Evolutionary conservation across 2,797 vertebrate species (phyloP).

Genomic region (Syndactyla subalaris): DNA sequence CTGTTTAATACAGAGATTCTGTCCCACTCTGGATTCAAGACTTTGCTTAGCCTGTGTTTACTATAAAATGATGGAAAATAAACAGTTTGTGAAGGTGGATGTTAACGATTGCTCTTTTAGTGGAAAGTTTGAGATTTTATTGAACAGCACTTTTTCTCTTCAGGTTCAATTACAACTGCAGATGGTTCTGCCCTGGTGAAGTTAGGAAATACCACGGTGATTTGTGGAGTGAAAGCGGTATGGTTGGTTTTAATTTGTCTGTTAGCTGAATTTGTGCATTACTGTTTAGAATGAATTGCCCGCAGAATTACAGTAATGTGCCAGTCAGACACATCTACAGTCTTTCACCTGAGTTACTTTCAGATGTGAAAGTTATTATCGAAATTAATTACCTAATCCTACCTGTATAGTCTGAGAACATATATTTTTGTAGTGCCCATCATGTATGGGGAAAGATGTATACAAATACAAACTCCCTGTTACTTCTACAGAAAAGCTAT

Average conservation of each 20-base stretch:
- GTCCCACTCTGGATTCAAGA: neutral
- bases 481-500: neutral
- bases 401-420: neutral
- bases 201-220: slow-evolving; percentile 92
- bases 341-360: neutral
- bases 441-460: neutral
- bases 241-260: neutral
- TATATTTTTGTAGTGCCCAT: neutral
- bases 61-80: neutral
- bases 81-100: neutral
- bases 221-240: slow-evolving; percentile 95
- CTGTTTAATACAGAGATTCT: neutral
- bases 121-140: neutral
- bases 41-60: neutral
- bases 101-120: neutral
- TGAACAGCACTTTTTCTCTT: neutral
- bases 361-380: neutral
- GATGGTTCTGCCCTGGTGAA: slow-evolving; percentile 96
- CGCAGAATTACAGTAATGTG: neutral
- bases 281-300: neutral
- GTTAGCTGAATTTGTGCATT: neutral
- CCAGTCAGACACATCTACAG: neutral
- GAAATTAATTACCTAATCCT: neutral
- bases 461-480: neutral
- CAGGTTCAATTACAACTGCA: slow-evolving; percentile 94